Evolutionary conservation across 2,113 vertebrate genomes (phyloP).

Genomic region (Psammodynastes pulverulentus): DNA sequence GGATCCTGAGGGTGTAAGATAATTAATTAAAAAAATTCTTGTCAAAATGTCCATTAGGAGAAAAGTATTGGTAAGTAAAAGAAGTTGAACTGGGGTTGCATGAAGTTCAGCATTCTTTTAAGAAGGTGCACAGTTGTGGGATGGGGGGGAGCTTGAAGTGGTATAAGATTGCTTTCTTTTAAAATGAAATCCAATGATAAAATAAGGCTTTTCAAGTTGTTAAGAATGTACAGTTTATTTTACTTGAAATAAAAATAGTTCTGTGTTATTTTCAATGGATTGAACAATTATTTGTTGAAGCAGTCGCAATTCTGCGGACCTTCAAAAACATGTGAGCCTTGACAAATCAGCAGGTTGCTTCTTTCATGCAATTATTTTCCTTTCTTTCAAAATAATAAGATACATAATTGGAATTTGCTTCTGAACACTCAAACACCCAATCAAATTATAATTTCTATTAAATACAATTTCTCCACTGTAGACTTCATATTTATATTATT

Average conservation of each 20-base stretch:
- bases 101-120: slow-evolving; percentile 22
- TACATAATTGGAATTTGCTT: neutral
- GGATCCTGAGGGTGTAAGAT: slow-evolving; percentile 32
- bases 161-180: neutral
- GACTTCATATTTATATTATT: neutral
- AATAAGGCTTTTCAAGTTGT: slow-evolving; percentile 3
- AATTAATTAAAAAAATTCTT: slow-evolving; percentile 46
- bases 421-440: neutral
- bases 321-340: neutral
- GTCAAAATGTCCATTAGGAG: slow-evolving; percentile 8
- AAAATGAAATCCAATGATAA: neutral
- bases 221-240: neutral
- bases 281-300: neutral
- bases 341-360: neutral
- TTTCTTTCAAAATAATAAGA: slow-evolving; percentile 21
- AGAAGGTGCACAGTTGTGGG: neutral
- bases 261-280: neutral
- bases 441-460: slow-evolving; percentile 6
- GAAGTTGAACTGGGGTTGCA: neutral
- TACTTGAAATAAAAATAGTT: neutral
- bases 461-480: neutral
- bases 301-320: neutral
- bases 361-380: neutral
- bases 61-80: neutral
- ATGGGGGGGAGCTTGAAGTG: neutral